phyloP scores from a whole-genome alignment of 1,140 invertebrate genomes.

The Drosophila sp. region DNA sequence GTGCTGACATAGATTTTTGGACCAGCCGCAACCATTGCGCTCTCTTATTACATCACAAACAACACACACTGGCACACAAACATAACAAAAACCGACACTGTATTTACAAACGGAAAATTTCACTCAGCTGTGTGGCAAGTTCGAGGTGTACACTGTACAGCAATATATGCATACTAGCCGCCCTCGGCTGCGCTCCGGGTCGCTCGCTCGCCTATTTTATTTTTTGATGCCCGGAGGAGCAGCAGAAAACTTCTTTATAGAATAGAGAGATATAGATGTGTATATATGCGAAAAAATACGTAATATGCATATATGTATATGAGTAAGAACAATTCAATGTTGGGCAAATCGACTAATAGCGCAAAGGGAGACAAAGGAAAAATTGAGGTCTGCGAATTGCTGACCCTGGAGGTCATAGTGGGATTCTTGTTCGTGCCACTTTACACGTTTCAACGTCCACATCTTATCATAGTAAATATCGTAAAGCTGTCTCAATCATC shows the following conservation, averaged over 20 bases:
- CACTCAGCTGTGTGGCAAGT: constrained; percentile 64
- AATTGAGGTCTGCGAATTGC: background rate
- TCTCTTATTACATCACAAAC: constrained; percentile 55
- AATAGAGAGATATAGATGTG: no score
- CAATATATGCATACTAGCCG: background rate
- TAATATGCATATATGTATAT: constrained; percentile 12
- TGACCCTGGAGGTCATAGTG: constrained; percentile 30
- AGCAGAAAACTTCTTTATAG: no score
- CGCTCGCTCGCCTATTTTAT: no score
- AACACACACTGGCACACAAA: background rate
- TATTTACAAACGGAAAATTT: constrained; percentile 73
- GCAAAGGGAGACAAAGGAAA: background rate
- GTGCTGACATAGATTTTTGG: constrained; percentile 3
- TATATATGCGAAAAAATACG: constrained; percentile 5
- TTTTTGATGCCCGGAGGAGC: no score
- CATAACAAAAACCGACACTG: constrained; percentile 4
- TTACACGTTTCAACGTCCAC: constrained; percentile 25
- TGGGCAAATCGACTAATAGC: constrained; percentile 33
- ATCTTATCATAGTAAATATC: constrained; percentile 41
- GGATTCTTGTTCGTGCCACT: constrained; percentile 25
- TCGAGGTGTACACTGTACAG: constrained; percentile 21
- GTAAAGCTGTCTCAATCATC: constrained; percentile 29
- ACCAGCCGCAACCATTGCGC: background rate
- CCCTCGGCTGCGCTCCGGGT: no score
- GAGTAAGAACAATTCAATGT: constrained; percentile 32